Evolutionary conservation across 2,888 invertebrate genomes (phyloP), one percentile per base, ranked within the genome.

Genomic region (Lycophotia porphyrea): DNA sequence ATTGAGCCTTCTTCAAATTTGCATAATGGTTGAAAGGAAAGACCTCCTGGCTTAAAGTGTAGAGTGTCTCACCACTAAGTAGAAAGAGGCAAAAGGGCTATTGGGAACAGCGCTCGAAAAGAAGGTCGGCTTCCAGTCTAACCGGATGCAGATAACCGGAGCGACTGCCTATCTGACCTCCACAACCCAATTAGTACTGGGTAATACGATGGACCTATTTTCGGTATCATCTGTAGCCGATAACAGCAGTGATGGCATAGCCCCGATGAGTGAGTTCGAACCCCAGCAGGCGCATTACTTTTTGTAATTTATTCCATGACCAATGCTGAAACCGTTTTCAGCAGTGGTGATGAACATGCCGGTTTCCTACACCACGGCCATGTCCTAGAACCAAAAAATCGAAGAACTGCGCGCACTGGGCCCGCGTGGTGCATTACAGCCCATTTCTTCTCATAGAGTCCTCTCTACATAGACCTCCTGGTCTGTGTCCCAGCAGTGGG

Each of bases 11-110:
- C 73, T 81, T 55, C 60, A 71, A 71, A 83, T 83, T 83, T 18
- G 55, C 84, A 84, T 83, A 83, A 72, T 63, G 65, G 24, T 71
- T 81, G 61, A 78, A 71, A 15, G 4, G 44, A 24, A 3, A 76
- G 84, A 83, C 84, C 82, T 78, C 82, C 82, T 78, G 24, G 77
- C 52, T 21, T 77, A 39, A 73, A 65, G 60, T 60, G 42, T 49
- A 49, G 15, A 80, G 18, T 47, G 15, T 0, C 15, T 5, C 0
- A 3, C n/a, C 69, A 72, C 11, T 0, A 1, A 7, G 18, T 1
- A 78, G n/a, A 55, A 63, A 31, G 0, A 1, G 7, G 4, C 47
- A 71, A 79, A 67, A 81, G 5, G 0, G 0, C 24, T 7, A 11
- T 4, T 64, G 27, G 0, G 2, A 21, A 36, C 64, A 44, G 11